A percentile compares a stretch with the other conserved stretches of the same genome.
Evolutionary conservation across 2,113 vertebrate genomes (phyloP).

Genomic region (Notothenia rossii): DNA sequence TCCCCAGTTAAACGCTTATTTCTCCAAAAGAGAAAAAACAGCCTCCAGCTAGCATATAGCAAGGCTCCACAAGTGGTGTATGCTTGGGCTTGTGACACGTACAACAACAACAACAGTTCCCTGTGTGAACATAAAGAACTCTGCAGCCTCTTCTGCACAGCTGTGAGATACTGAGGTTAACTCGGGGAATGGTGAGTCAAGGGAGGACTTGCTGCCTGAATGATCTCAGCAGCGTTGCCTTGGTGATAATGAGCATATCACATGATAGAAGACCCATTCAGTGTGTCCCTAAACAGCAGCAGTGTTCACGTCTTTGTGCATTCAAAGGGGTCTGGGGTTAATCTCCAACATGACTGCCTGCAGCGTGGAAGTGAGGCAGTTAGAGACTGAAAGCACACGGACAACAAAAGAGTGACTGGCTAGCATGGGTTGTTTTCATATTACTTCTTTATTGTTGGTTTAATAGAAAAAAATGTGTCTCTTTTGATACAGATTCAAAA

Average conservation of each 20-base stretch:
- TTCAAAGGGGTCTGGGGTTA: slow-evolving; percentile 26
- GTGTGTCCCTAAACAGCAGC: slow-evolving; percentile 22
- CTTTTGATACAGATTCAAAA: slow-evolving; percentile 68
- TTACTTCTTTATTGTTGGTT: slow-evolving; percentile 78
- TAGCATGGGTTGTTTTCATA: slow-evolving; percentile 48
- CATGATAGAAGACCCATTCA: slow-evolving; percentile 7
- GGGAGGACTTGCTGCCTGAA: slow-evolving; percentile 43
- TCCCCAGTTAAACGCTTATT: neutral
- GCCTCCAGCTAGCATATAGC: neutral
- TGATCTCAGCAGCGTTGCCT: slow-evolving; percentile 56
- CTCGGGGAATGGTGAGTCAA: slow-evolving; percentile 24
- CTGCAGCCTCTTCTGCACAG: slow-evolving; percentile 19
- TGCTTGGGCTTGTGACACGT: slow-evolving; percentile 12
- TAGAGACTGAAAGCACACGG: slow-evolving; percentile 3
- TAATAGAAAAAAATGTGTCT: slow-evolving; percentile 73
- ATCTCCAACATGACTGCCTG: slow-evolving; percentile 19
- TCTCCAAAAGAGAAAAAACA: neutral
- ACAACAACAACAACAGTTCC: neutral
- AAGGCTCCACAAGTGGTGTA: slow-evolving; percentile 12
- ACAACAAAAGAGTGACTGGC: slow-evolving; percentile 27
- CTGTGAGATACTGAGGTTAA: slow-evolving; percentile 41
- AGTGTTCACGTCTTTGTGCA: slow-evolving; percentile 12
- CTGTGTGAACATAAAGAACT: slow-evolving; percentile 33
- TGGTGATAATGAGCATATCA: slow-evolving; percentile 59
- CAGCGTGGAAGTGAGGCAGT: slow-evolving; percentile 16